Percentiles rank a stretch among this genome's conserved stretches.
phyloP scores from a whole-genome alignment of 2,888 invertebrate species.

The Palloptera scutellata region DNA sequence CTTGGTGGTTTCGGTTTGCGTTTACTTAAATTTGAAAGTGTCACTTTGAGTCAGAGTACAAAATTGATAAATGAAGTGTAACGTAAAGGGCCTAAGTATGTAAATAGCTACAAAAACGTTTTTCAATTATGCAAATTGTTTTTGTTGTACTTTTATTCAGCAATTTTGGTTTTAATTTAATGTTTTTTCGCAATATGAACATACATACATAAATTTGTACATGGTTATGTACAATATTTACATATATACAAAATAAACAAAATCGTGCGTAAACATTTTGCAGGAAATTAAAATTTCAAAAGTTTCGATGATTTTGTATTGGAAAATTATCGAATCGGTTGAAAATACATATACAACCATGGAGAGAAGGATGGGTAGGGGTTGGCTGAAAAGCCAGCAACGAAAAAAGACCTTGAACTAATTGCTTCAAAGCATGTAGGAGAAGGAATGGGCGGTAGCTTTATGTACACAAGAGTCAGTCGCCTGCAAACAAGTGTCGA shows the following conservation, averaged over 20 bases:
- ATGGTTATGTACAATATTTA: not conserved
- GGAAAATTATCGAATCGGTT: not conserved
- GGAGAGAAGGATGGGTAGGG: too few species aligned
- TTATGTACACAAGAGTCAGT: too few species aligned
- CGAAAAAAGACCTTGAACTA: too few species aligned
- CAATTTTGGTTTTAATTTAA: not conserved
- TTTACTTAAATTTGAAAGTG: too few species aligned
- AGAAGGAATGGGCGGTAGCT: too few species aligned
- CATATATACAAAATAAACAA: conserved; percentile 1
- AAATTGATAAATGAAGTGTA: conserved; percentile 29
- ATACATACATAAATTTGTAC: not conserved
- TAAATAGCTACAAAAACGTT: conserved; percentile 17
- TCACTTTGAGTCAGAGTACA: not conserved
- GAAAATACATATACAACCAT: too few species aligned
- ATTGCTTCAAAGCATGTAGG: too few species aligned
- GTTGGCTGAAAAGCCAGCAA: too few species aligned
- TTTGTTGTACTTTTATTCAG: conserved; percentile 1
- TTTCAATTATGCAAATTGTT: conserved; percentile 28
- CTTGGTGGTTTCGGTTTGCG: too few species aligned
- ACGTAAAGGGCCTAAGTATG: conserved; percentile 7
- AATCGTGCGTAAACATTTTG: not conserved
- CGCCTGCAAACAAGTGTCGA: too few species aligned
- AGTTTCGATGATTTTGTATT: not conserved
- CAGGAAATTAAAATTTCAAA: conserved; percentile 12
- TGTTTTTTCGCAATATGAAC: not conserved